Percentiles rank a stretch among this genome's conserved stretches.
These are phyloP conservation scores for Styela clava DNA, from an alignment of 23 tunicate species.

Conservation along the genomic window DNA sequence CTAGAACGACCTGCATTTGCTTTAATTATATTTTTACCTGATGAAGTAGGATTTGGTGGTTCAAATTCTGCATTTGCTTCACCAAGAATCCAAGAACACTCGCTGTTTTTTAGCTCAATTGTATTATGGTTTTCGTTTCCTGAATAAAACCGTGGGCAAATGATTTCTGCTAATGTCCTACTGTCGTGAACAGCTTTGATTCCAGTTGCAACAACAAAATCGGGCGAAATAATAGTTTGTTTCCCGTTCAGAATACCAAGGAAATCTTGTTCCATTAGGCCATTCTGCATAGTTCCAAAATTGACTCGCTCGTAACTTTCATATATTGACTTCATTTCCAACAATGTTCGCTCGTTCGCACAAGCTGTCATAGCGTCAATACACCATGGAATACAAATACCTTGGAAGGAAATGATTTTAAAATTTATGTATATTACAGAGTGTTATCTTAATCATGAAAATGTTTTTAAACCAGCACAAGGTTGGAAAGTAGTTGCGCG, in stretches of 20 bases:
- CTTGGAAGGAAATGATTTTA: background rate
- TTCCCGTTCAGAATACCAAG: background rate
- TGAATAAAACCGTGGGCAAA: background rate
- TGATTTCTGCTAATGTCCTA: background rate
- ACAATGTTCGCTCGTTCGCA: background rate
- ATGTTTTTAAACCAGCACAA: too few species aligned
- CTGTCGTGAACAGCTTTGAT: background rate
- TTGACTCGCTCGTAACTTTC: background rate
- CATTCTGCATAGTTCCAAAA: background rate
- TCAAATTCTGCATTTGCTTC: background rate
- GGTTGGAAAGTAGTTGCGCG: too few species aligned
- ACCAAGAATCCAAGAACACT: background rate
- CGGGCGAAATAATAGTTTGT: background rate
- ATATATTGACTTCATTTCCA: background rate
- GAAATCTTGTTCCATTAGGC: background rate
- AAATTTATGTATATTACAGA: too few species aligned
- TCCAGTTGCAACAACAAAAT: background rate
- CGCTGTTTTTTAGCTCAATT: background rate
- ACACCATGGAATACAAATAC: background rate
- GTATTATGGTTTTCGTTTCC: background rate
- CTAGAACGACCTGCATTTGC: too few species aligned
- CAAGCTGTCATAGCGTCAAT: background rate
- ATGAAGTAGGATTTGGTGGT: too few species aligned
- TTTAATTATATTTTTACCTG: too few species aligned
- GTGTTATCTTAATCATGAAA: too few species aligned